These are phyloP conservation scores for Prunella himalayana DNA, from an alignment of 2,113 vertebrate species.

Conservation along the genomic window DNA sequence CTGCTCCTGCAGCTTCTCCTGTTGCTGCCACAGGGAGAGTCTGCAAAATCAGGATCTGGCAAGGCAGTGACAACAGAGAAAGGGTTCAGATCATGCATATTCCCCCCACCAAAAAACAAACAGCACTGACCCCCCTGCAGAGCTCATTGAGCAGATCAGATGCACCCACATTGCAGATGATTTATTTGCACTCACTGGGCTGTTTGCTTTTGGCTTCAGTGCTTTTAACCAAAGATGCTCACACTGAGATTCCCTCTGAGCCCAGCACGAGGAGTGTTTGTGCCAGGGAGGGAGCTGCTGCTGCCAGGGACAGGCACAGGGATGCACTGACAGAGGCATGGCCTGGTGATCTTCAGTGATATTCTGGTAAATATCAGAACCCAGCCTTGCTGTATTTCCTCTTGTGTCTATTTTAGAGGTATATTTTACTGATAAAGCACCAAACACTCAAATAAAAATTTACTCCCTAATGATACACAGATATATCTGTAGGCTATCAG, in stretches of 20 bases:
- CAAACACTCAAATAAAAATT: background rate
- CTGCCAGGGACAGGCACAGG: background rate
- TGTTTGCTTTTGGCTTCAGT: background rate
- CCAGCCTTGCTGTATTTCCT: background rate
- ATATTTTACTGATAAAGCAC: background rate
- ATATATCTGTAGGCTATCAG: background rate
- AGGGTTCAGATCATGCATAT: background rate
- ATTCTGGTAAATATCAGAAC: background rate
- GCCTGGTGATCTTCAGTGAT: background rate
- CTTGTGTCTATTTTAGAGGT: background rate
- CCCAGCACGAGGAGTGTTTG: rapidly evolving
- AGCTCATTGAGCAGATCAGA: background rate
- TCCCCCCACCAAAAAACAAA: background rate
- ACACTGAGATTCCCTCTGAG: background rate
- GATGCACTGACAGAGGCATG: background rate
- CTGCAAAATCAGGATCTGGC: background rate
- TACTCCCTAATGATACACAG: background rate
- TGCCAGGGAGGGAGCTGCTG: background rate
- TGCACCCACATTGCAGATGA: background rate
- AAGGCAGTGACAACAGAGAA: background rate
- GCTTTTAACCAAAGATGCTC: background rate
- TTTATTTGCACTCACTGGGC: background rate
- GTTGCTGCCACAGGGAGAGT: background rate
- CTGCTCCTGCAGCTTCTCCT: background rate
- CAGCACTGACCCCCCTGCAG: background rate